phyloP scores from a whole-genome alignment of 2,888 invertebrate genomes.

The Anthrax anthrax region DNA sequence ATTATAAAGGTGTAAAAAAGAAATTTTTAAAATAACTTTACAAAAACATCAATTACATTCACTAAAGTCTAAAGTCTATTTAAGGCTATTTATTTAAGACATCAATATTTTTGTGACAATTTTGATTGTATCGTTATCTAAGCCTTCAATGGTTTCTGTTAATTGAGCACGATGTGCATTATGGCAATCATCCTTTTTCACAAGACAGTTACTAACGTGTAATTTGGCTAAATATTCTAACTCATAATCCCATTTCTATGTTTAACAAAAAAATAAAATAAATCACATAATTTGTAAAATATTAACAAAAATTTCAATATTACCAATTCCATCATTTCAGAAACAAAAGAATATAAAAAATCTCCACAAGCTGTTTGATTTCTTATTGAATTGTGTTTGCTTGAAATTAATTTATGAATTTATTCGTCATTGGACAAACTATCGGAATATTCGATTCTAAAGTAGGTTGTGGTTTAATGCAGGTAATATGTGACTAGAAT shows the following conservation, averaged over 20 bases:
- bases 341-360: not conserved
- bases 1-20: not conserved
- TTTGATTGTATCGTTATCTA: not conserved
- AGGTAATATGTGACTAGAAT: not conserved
- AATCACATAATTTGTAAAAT: not conserved
- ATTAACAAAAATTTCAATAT: too few relatives aligned
- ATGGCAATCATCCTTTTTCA: conserved; percentile 4
- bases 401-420: not conserved
- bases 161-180: conserved; percentile 6
- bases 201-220: conserved; percentile 1
- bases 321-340: conserved; percentile 1
- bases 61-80: too few relatives aligned
- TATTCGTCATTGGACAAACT: conserved; percentile 1
- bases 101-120: not conserved
- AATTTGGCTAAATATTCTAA: conserved; percentile 4
- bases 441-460: not conserved
- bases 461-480: not conserved
- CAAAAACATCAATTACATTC: too few relatives aligned
- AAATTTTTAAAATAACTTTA: too few relatives aligned
- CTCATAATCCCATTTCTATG: conserved; percentile 5
- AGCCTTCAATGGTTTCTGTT: not conserved
- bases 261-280: not conserved
- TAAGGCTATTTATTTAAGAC: too few relatives aligned
- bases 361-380: conserved; percentile 1
- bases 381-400: not conserved